Evolutionary conservation across 2,888 invertebrate species (phyloP), one percentile per base, ranked within the genome.

Genomic region (Dasysyrphus albostriatus): DNA sequence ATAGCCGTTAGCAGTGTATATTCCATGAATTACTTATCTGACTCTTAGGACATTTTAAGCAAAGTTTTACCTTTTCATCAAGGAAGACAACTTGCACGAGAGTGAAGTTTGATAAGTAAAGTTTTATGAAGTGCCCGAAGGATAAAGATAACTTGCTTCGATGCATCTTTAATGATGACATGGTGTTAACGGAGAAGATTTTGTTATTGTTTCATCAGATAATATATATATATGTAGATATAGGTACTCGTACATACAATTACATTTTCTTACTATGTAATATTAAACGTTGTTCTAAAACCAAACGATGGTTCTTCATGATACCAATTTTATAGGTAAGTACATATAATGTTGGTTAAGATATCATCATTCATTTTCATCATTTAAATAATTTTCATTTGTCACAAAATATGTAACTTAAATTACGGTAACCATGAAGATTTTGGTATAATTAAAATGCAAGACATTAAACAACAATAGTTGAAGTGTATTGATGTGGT

Each of bases 121-220:
- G 39, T 61, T 61, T 61, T n/a, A 14, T 42, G 34, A 61, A 61
- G 24, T 61, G 61, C 61, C 19, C 61, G 24, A 61, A 61, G 61
- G 39, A 61, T 61, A 24, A 39, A 61, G 61, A 42, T 61, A 61
- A 61, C 61, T 61, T 24, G 39, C 39, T 61, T 61, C 61, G 8
- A 42, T 61, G 61, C 61, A 61, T 61, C 39, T 61, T 61, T 42
- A 24, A 61, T 61, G 61, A 61, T 24, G 61, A 61, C 61, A 42
- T 61, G 61, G 61, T 61, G 61, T 61, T 42, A 42, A 61, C 39
- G 42, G 61, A 61, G 42, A 14, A 61, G 12, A 42, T 61, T 42
- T 61, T 42, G 61, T 24, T 61, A 24, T 42, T 24, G 14, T 42
- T 61, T 61, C 61, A 24, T 61, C 14, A 39, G 12, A n/a, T 42